phyloP scores from a whole-genome alignment of 1,140 invertebrate species.

The Polypedilum vanderplanki region DNA sequence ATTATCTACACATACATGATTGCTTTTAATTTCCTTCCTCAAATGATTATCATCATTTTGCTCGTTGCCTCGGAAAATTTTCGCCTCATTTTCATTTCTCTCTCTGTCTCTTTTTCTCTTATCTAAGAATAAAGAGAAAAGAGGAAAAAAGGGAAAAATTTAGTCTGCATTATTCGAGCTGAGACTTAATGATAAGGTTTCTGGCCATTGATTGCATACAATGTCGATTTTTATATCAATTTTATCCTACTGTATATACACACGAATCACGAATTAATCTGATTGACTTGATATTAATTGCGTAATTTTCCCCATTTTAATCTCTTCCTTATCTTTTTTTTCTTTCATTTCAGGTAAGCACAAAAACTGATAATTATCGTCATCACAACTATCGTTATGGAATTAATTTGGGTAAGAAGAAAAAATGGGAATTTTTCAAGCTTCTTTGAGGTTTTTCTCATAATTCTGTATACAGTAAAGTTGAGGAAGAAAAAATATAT shows the following conservation, averaged over 20 bases:
- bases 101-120: neutral
- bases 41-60: conserved; percentile 16
- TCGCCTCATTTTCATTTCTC: neutral
- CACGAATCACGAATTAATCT: conserved; percentile 9
- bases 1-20: conserved; percentile 26
- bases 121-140: neutral
- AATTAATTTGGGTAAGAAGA: too few relatives aligned
- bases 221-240: conserved; percentile 19
- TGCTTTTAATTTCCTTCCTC: conserved; percentile 26
- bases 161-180: neutral
- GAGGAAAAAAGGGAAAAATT: too few relatives aligned
- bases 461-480: too few relatives aligned
- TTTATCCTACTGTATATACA: neutral
- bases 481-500: too few relatives aligned
- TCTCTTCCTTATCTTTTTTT: neutral
- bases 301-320: neutral
- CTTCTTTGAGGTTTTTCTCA: too few relatives aligned
- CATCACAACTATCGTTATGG: neutral
- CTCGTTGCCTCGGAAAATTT: conserved; percentile 5
- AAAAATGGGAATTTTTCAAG: too few relatives aligned
- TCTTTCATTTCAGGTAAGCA: neutral
- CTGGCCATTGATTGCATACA: neutral
- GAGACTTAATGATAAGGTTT: conserved; percentile 12
- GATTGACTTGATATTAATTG: conserved; percentile 26
- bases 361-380: neutral